phyloP scores from a whole-genome alignment of 1,140 invertebrate species.

The Ceratina calcarata region DNA sequence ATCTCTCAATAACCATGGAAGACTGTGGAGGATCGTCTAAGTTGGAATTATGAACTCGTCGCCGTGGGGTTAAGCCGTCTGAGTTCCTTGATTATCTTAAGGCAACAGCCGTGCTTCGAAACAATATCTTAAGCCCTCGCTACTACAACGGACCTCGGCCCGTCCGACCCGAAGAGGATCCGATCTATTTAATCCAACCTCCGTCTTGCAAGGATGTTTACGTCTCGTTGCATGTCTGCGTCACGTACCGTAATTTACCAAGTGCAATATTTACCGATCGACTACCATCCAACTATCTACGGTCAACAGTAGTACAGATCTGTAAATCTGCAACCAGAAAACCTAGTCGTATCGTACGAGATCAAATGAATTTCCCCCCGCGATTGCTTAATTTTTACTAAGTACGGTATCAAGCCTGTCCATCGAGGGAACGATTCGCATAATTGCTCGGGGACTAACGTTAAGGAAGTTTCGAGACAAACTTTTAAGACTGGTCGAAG shows the following conservation, averaged over 20 bases:
- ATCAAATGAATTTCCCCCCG: neutral
- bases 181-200: constrained; percentile 75
- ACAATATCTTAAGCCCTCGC: constrained; percentile 75
- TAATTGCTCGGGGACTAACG: constrained; percentile 21
- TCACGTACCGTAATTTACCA: constrained; percentile 61
- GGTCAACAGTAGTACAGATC: neutral
- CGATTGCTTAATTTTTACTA: neutral
- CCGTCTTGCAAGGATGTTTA: constrained; percentile 72
- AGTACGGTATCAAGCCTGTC: neutral
- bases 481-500: constrained; percentile 53
- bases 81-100: constrained; percentile 78
- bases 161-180: constrained; percentile 72
- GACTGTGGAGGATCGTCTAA: constrained; percentile 6
- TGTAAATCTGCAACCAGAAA: neutral
- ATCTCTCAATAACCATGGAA: neutral
- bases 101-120: constrained; percentile 74
- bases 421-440: constrained; percentile 6
- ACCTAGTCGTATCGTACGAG: neutral
- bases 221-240: constrained; percentile 51
- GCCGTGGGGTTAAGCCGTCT: constrained; percentile 68
- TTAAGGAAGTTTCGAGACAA: constrained; percentile 48
- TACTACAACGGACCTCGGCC: constrained; percentile 69
- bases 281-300: neutral
- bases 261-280: constrained; percentile 55
- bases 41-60: constrained; percentile 70